Evolutionary conservation across 2,113 vertebrate species (phyloP), one percentile per base, ranked within the genome.

Genomic region (Psammodynastes pulverulentus): DNA sequence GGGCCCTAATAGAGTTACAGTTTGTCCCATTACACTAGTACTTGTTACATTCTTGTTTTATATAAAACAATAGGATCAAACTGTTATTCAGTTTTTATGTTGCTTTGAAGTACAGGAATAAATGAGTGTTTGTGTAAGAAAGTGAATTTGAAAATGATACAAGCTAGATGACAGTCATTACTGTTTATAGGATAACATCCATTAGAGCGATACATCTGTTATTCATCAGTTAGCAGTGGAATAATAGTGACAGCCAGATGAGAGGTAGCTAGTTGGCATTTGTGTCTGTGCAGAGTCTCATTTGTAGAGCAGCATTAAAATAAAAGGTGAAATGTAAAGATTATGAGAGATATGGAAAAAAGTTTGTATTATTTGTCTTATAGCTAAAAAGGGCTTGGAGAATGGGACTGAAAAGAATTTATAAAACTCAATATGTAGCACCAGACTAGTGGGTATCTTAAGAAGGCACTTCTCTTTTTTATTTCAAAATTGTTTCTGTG

Each of bases 121-220:
- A 92, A 62, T 9, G 87, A 46, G 46, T 34, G 2, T 9, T 19
- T 89, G 8, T 93, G 92, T 92, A 52, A 49, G 43, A 72, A 84
- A 90, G 88, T 29, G 89, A 91, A 49, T 51, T 45, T 85, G 29
- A 43, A 54, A 45, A 56, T 45, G 21, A 39, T 53, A 12, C 93
- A 86, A 88, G 95, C 12, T 15, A 52, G 86, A 84, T 88, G 86
- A 88, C 51, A 58, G 62, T 58, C 90, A 67, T 89, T 62, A 45
- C 39, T 15, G 51, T 93, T 93, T 86, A 88, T 87, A 91, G 85
- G 92, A 0, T 94, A 92, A 92, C 0, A 0, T 46, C 91, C 93
- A 51, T 94, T 43, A 46, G 58, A 94, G 72, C 46, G 91, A 72
- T 94, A 90, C 79, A 52, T 93, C 94, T 95, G 94, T 62, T 91